Evolutionary conservation across 1,140 invertebrate species (phyloP), one percentile per base, ranked within the genome.

Genomic region (Drosophila subpulchrella): DNA sequence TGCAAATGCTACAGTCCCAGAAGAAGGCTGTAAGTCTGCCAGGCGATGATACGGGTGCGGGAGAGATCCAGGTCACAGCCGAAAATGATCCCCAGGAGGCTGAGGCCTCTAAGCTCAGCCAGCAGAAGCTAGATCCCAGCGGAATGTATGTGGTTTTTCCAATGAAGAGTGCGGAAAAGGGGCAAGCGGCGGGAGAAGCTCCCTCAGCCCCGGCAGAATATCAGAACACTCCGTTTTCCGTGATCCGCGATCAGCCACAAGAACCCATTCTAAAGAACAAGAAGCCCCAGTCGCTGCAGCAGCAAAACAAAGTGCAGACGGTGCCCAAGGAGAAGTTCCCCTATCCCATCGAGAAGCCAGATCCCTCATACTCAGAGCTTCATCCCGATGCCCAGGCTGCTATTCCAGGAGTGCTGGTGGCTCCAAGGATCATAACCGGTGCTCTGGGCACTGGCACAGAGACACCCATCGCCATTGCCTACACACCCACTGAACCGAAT

Each of bases 81-180:
- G 74, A 91, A 2, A 93, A 93, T 13, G 93, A 94, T 55, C 61
- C 84, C 5, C 82, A 86, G 39, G 84, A 79, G 59, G 55, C 78
- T 1, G 53, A 77, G 47, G 55, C 60, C 11, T 70, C 44, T 0
- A 59, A 65, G 79, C 85, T 17, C 6, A 80, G 41, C 24, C 62
- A 74, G 20, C 65, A 72, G 24, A 78, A 56, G 12, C 3, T 70
- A 41, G 76, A 78, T 17, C 82, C 73, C 48, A 80, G 65, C 48
- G 79, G 93, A 94, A 6, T 95, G n/a, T 90, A 95, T 75, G 94
- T 95, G 0, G 95, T 95, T 0, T 96, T 95, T 77, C 95, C 95
- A 4, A 93, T 79, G 44, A 78, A 93, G 38, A 75, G 71, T 0
- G 80, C 39, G 11, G 85, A 70, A 39, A 66, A 72, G 17, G 66